These are phyloP conservation scores for Chrysina gloriosa DNA, from an alignment of 2,888 invertebrate genomes.

Conservation along the genomic window DNA sequence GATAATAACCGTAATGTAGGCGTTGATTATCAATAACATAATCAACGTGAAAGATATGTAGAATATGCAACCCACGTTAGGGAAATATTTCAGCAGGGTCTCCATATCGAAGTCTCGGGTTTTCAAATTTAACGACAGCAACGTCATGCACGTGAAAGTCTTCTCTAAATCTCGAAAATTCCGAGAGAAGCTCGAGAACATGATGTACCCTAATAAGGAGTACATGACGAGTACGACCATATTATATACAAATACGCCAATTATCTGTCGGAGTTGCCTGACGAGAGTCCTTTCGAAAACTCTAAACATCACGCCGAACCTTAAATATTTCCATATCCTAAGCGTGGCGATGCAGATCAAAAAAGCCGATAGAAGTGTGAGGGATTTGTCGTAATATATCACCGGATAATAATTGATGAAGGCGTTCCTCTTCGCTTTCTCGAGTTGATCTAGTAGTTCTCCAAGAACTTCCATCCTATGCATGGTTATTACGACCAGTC, in stretches of 20 bases:
- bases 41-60: slow-evolving; percentile 44
- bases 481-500: slow-evolving; percentile 4
- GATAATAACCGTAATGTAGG: slow-evolving; percentile 41
- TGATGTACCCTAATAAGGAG: slow-evolving; percentile 36
- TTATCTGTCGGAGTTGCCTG: slow-evolving; percentile 32
- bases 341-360: slow-evolving; percentile 48
- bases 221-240: slow-evolving; percentile 42
- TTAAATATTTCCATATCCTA: slow-evolving; percentile 48
- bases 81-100: slow-evolving; percentile 18
- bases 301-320: slow-evolving; percentile 48
- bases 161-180: slow-evolving; percentile 42
- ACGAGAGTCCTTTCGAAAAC: slow-evolving; percentile 48
- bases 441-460: slow-evolving; percentile 44
- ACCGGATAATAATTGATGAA: slow-evolving; percentile 47
- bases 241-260: slow-evolving; percentile 43
- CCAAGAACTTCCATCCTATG: slow-evolving; percentile 40
- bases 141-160: slow-evolving; percentile 45
- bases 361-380: slow-evolving; percentile 45
- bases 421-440: slow-evolving; percentile 46
- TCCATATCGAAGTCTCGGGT: slow-evolving; percentile 43
- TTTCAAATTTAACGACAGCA: slow-evolving; percentile 47
- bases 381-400: slow-evolving; percentile 40
- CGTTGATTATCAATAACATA: slow-evolving; percentile 41
- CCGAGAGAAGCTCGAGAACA: slow-evolving; percentile 17
- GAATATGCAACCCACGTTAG: slow-evolving; percentile 28